These are phyloP conservation scores for Stenichneumon culpator DNA, from an alignment of 2,888 invertebrate genomes.

Conservation along the genomic window DNA sequence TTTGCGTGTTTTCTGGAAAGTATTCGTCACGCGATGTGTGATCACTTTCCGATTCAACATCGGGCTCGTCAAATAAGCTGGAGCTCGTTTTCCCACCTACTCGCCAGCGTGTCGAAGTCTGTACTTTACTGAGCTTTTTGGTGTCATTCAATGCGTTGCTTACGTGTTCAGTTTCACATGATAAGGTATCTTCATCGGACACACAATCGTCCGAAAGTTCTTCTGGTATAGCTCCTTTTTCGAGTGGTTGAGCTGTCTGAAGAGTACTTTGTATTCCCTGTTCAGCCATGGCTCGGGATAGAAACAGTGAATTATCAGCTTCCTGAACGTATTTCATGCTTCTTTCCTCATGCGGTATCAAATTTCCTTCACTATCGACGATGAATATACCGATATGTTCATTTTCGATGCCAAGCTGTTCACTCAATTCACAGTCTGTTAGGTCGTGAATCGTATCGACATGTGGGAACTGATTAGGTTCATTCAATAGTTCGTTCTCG, in stretches of 20 bases:
- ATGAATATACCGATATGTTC: too few relatives aligned
- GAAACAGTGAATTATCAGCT: neutral
- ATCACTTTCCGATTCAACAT: neutral
- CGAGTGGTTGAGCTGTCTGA: neutral
- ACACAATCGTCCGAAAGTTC: slow-evolving; percentile 8
- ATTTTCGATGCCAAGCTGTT: too few relatives aligned
- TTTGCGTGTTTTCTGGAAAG: neutral
- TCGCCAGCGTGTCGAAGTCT: neutral
- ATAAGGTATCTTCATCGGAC: neutral
- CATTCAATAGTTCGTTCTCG: too few relatives aligned
- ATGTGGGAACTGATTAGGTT: too few relatives aligned
- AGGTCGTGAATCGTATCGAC: too few relatives aligned
- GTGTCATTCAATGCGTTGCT: neutral
- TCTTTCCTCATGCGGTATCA: too few relatives aligned
- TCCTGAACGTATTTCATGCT: too few relatives aligned
- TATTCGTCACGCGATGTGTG: neutral
- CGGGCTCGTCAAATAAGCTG: neutral
- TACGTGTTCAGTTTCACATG: neutral
- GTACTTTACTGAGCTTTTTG: neutral
- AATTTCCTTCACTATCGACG: too few relatives aligned
- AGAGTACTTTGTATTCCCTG: neutral
- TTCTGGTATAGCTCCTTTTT: neutral
- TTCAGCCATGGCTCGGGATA: neutral
- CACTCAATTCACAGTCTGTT: too few relatives aligned
- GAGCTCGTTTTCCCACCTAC: slow-evolving; percentile 4